Percentiles rank a stretch among this genome's conserved stretches.
These are phyloP conservation scores for Dorcus hopei DNA, from an alignment of 2,888 invertebrate genomes.

Conservation along the genomic window DNA sequence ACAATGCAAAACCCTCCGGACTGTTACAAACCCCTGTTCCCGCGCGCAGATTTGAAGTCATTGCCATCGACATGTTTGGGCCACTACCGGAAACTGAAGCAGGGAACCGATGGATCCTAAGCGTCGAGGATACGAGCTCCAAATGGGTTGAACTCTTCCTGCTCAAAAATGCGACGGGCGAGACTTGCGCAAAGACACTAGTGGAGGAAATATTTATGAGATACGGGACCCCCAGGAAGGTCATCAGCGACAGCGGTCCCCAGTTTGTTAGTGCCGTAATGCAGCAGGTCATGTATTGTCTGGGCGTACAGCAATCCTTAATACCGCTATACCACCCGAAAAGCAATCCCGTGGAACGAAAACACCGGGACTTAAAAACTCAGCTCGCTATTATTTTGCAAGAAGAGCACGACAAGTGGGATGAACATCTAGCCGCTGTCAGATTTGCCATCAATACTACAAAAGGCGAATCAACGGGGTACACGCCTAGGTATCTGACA, in stretches of 20 bases:
- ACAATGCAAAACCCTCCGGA: constrained; percentile 20
- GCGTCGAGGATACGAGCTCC: constrained; percentile 9
- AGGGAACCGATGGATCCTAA: constrained; percentile 20
- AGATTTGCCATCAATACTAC: constrained; percentile 32
- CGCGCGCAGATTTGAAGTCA: constrained; percentile 29
- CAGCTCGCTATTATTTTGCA: constrained; percentile 31
- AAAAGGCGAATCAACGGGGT: constrained; percentile 22
- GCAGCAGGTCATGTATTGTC: constrained; percentile 4
- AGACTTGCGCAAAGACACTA: constrained; percentile 30
- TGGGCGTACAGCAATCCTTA: constrained; percentile 10
- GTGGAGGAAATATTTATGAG: constrained; percentile 37
- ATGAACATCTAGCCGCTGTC: constrained; percentile 23
- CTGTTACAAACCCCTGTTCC: constrained; percentile 20
- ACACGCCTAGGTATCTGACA: neutral
- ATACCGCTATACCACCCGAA: constrained; percentile 39
- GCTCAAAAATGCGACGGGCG: constrained; percentile 31
- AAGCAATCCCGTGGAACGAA: constrained; percentile 37
- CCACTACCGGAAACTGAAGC: constrained; percentile 24
- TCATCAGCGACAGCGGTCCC: constrained; percentile 30
- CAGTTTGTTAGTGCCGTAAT: constrained; percentile 5
- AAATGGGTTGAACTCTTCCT: constrained; percentile 39
- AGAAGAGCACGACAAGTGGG: constrained; percentile 29
- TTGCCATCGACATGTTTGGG: constrained; percentile 33
- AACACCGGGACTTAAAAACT: constrained; percentile 34
- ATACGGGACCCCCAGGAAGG: constrained; percentile 35